Conservation (phyloP, 2,888 invertebrate genomes). For the Trichopria drosophilae region DNA sequence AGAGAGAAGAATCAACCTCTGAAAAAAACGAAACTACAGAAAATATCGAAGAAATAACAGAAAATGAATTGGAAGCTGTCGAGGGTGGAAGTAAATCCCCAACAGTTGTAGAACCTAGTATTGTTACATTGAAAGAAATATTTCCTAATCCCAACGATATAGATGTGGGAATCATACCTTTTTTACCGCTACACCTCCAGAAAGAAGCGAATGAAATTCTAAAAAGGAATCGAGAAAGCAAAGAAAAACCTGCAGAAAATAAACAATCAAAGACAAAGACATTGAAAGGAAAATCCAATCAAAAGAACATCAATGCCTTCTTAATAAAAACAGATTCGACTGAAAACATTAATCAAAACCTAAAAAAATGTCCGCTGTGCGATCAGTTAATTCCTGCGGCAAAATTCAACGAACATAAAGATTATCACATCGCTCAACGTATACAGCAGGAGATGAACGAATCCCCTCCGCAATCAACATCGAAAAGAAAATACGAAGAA, state of each 20-base stretch:
- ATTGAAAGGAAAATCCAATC: constrained; percentile 31
- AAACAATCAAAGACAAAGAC: constrained; percentile 33
- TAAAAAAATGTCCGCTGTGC: constrained; percentile 71
- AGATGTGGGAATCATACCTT: constrained; percentile 53
- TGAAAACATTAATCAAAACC: constrained; percentile 48
- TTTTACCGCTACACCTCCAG: constrained; percentile 56
- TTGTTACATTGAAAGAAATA: constrained; percentile 52
- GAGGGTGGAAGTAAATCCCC: background rate
- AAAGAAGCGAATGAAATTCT: constrained; percentile 48
- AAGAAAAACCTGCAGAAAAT: constrained; percentile 34
- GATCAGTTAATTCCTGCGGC: constrained; percentile 64
- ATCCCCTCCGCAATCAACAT: constrained; percentile 20
- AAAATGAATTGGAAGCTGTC: background rate
- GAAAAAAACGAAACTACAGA: background rate
- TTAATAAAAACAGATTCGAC: constrained; percentile 55
- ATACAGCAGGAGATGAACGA: constrained; percentile 70
- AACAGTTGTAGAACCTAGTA: background rate
- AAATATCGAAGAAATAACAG: background rate
- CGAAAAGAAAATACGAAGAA: constrained; percentile 31
- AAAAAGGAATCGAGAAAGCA: constrained; percentile 28
- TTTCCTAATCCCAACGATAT: constrained; percentile 58
- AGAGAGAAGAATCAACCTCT: background rate
- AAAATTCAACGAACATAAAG: constrained; percentile 74
- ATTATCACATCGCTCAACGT: constrained; percentile 83
- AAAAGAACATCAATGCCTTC: constrained; percentile 54